Evolutionary conservation across 2,113 vertebrate genomes (phyloP), one percentile per base, ranked within the genome.

Genomic region (Leucopsar rothschildi): DNA sequence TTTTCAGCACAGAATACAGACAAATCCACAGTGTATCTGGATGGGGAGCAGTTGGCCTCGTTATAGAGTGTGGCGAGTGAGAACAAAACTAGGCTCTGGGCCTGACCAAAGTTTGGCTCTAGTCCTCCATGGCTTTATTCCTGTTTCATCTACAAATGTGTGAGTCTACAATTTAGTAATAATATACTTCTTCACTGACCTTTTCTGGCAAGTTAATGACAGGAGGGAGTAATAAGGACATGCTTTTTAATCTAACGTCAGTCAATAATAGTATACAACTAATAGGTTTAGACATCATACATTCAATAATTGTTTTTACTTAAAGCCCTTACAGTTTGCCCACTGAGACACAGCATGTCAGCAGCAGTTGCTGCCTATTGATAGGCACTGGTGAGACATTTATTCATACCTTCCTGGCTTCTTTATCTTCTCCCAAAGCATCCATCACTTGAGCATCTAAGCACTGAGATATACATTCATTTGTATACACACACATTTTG

Each of bases 301-400:
- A 96, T 96, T 96, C 96, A 96, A 96, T 96, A 96, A 94, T 89
- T 96, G 80, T 95, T 97, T 97, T 96, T 92, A 96, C 83, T 97
- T 94, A 92, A 95, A 95, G 69, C 61, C 69, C 90, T 93, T 88
- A 82, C 86, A 61, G 83, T 96, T 91, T 91, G 88, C 92, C 95
- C 83, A 94, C 72, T 86, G 94, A 96, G 93, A 95, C 88, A 63
- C 77, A 77, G 76, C 49, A 40, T 82, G 86, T 92, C 92, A 96
- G 88, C 88, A 91, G 83, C 90, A 92, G 86, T 83, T 2, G 0
- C 86, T 96, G 61, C 37, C 82, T 96, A 93, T 91, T 95, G 95
- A 96, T 85, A 91, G 88, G 69, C 65, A 79, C 20, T 6, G 2
- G 77, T 42, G 64, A 92, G 81, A 91, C 70, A 84, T 93, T 97